A percentile compares a stretch with the other conserved stretches of the same genome.
Evolutionary conservation across 2,797 vertebrate genomes (phyloP).

Genomic region (Arctocebus calabarensis): DNA sequence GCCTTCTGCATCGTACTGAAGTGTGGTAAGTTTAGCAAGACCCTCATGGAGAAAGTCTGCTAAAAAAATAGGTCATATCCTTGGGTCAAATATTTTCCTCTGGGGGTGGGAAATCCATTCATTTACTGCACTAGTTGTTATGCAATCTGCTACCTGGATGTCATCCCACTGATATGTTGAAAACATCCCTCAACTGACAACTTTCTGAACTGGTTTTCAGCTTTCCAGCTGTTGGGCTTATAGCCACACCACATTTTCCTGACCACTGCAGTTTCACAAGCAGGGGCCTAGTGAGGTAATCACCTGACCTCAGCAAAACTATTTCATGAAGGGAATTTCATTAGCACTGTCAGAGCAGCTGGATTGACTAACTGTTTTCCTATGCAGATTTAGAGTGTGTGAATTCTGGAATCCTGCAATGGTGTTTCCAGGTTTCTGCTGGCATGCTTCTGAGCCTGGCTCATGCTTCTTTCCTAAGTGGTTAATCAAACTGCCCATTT

Average conservation of each 20-base stretch:
- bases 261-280: constrained; percentile 75
- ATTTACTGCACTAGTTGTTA: constrained; percentile 77
- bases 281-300: constrained; percentile 65
- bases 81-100: constrained; percentile 46
- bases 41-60: neutral
- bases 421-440: neutral
- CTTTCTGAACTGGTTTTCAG: constrained; percentile 68
- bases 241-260: constrained; percentile 72
- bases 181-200: constrained; percentile 73
- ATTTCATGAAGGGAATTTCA: constrained; percentile 30
- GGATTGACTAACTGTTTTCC: constrained; percentile 58
- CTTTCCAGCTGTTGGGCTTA: constrained; percentile 73
- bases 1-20: constrained; percentile 1
- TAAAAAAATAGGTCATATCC: constrained; percentile 57
- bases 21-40: constrained; percentile 4
- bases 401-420: neutral
- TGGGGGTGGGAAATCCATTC: constrained; percentile 43
- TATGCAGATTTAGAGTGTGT: constrained; percentile 63
- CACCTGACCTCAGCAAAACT: constrained; percentile 81
- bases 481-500: constrained; percentile 13
- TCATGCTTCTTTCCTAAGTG: constrained; percentile 47
- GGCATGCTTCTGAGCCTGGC: constrained; percentile 55
- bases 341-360: constrained; percentile 58
- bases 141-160: constrained; percentile 73
- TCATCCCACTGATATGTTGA: constrained; percentile 70